Percentiles rank a stretch among this genome's conserved stretches.
phyloP scores from a whole-genome alignment of 2,113 vertebrate genomes.

The Daubentonia madagascariensis region DNA sequence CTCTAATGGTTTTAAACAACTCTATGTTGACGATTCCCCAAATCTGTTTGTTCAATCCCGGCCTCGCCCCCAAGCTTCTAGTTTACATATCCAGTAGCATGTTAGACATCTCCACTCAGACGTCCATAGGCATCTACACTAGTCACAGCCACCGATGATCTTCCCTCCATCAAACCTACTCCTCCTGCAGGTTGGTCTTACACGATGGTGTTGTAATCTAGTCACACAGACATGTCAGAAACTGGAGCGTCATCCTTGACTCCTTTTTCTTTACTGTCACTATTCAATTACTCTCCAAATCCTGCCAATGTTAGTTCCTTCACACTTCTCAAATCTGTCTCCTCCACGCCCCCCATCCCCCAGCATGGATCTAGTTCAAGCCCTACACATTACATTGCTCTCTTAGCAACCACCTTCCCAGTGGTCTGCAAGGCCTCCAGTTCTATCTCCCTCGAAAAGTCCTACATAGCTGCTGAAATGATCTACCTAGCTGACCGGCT shows the following conservation, averaged over 20 bases:
- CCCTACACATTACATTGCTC: fast-evolving
- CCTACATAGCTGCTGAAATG: background rate
- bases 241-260: background rate
- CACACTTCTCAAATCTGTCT: background rate
- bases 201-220: background rate
- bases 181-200: background rate
- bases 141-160: background rate
- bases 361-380: background rate
- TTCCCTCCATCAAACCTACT: background rate
- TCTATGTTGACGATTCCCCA: background rate
- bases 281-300: background rate
- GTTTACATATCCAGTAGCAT: background rate
- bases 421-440: background rate
- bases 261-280: background rate
- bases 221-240: background rate
- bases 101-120: background rate
- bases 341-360: background rate
- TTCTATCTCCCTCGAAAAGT: background rate
- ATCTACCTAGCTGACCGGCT: background rate
- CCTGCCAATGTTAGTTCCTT: background rate
- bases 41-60: background rate
- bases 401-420: background rate
- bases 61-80: background rate
- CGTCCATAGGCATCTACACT: background rate
- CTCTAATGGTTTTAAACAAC: background rate